Base-by-base conservation (phyloP, 1,140 invertebrate species). In the Kradibia gibbosae region DNA sequence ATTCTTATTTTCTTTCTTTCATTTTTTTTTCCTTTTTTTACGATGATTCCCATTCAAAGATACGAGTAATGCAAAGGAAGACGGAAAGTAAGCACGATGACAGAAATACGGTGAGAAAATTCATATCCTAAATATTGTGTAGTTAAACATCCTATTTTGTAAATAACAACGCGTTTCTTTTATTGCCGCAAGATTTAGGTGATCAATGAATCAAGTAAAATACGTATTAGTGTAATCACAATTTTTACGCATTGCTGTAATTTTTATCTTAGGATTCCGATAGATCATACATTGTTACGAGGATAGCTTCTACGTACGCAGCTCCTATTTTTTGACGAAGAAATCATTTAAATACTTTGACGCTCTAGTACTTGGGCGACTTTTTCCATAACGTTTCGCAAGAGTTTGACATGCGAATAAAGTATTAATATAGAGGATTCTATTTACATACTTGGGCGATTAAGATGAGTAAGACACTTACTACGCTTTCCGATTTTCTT, bases 161-260 rank as follows among this genome's bases (percentile, higher is more conserved):
- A 78, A 71, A 79, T 57, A 60, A 79, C n/a, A 31, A 48, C 42
- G 57, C 22, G 13, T 7, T 50, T 22, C 15, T 28, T 20, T 28
- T 55, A 45, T 36, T 50, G 42, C 1, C 17, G 3, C 11, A 50
- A 53, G 70, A 65, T 80, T 74, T 65, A 75, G 45, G 57, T 39
- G 71, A 39, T 20, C 79, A 28, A 75, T 80, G 75, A 80, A 80
- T 75, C 42, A n/a, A 22, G 42, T n/a, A 65, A 15, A 20, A 20
- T 10, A 0, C 31, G 22, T 20, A 50, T 28, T 25, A 28, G 1
- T 3, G 8, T 42, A 25, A 7, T 36, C 17, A 75, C 39, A 25
- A 62, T 39, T 31, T 22, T n/a, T 42, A 39, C 55, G 22, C 20
- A 34, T n/a, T 60, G 48, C 48, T 45, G 34, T 71, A 71, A 71